A percentile compares a stretch with the other conserved stretches of the same genome.
phyloP scores from a whole-genome alignment of 1,140 invertebrate genomes.

The Babylonia areolata region DNA sequence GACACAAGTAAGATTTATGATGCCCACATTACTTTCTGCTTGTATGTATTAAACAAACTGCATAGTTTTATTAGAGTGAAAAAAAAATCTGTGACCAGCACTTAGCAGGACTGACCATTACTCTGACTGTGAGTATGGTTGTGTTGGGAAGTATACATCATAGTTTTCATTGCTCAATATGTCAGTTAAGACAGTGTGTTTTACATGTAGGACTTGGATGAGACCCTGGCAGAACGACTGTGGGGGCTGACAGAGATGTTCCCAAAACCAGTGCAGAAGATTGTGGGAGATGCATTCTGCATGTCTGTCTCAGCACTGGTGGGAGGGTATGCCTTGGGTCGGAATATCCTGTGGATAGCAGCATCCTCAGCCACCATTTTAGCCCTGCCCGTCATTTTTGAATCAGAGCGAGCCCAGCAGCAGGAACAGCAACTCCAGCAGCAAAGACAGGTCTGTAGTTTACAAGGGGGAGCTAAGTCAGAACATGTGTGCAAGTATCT shows the following conservation, averaged over 20 bases:
- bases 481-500: no score
- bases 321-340: conserved; percentile 84
- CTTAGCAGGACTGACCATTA: no score
- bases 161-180: no score
- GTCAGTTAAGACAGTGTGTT: no score
- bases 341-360: conserved; percentile 86
- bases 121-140: no score
- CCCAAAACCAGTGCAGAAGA: conserved; percentile 86
- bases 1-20: no score
- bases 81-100: no score
- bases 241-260: conserved; percentile 97
- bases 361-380: conserved; percentile 93
- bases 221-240: conserved; percentile 89
- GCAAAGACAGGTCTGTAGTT: conserved; percentile 87
- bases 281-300: conserved; percentile 77
- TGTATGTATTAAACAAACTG: no score
- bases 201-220: conserved; percentile 79
- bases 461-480: no score
- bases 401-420: conserved; percentile 93
- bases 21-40: no score
- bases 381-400: conserved; percentile 93
- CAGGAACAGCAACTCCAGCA: conserved; percentile 94
- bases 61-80: no score
- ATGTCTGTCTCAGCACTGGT: conserved; percentile 69
- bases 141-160: no score